phyloP scores from a whole-genome alignment of 2,888 invertebrate species.

The Acanthosepion pharaonis region DNA sequence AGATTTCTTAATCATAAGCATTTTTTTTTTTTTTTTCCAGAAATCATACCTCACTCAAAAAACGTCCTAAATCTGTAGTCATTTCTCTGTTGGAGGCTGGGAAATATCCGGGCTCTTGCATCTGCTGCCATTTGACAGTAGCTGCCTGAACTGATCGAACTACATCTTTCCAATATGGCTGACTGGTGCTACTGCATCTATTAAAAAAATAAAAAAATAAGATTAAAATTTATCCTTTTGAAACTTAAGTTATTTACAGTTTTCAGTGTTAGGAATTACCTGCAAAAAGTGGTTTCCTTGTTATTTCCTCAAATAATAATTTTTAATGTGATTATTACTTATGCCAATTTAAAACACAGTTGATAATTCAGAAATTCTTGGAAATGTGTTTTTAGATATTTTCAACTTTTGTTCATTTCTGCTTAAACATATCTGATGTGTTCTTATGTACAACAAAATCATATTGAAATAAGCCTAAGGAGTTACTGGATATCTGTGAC shows the following conservation, averaged over 20 bases:
- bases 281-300: not conserved
- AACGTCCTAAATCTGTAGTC: conserved; percentile 50
- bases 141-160: conserved; percentile 25
- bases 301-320: not conserved
- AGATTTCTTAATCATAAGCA: not conserved
- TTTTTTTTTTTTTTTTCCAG: not conserved
- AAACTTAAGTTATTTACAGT: not conserved
- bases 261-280: not conserved
- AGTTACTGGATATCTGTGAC: no score
- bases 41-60: conserved; percentile 50
- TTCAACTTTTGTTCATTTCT: no score
- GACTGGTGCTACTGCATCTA: conserved; percentile 40
- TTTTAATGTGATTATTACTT: not conserved
- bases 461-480: no score
- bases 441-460: no score
- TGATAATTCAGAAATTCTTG: no score
- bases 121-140: conserved; percentile 39
- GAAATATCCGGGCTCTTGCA: conserved; percentile 45
- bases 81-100: conserved; percentile 44
- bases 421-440: no score
- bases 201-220: not conserved
- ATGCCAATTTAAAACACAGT: no score
- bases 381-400: no score
- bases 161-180: conserved; percentile 46
- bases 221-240: not conserved